phyloP scores from a whole-genome alignment of 2,888 invertebrate species.

The Cabera pusaria region DNA sequence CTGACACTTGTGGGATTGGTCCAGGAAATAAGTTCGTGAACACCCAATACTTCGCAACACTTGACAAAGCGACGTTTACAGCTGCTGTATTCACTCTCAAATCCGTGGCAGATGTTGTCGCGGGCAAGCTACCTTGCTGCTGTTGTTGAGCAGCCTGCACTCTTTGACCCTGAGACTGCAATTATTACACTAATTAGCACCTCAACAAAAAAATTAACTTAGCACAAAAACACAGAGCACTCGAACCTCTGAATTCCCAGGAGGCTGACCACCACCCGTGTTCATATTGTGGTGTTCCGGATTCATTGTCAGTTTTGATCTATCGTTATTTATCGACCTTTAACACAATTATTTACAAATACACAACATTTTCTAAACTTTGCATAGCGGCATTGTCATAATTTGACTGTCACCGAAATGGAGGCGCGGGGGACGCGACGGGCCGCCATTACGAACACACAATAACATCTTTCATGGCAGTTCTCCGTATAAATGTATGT shows the following conservation, averaged over 20 bases:
- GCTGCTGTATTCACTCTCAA: constrained; percentile 85
- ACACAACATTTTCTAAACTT: constrained; percentile 72
- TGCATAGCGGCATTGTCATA: constrained; percentile 79
- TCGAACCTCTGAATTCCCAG: constrained; percentile 81
- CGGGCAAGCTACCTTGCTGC: constrained; percentile 66
- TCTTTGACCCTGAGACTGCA: constrained; percentile 69
- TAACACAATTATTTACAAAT: constrained; percentile 62
- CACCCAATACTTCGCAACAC: constrained; percentile 93
- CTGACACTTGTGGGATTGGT: constrained; percentile 89
- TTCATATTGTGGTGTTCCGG: constrained; percentile 81
- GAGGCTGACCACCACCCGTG: constrained; percentile 83
- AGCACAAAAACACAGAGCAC: constrained; percentile 45
- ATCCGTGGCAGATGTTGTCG: constrained; percentile 84
- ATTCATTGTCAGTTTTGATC: constrained; percentile 72
- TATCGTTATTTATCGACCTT: constrained; percentile 44
- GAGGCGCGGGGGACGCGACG: constrained; percentile 87
- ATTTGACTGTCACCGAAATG: constrained; percentile 85
- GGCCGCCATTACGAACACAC: constrained; percentile 85
- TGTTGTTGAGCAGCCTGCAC: constrained; percentile 65
- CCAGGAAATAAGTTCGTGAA: constrained; percentile 91
- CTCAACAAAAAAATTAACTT: constrained; percentile 38
- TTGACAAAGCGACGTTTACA: constrained; percentile 88
- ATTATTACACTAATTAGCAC: constrained; percentile 49
- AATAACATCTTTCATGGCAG: constrained; percentile 69
- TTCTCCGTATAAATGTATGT: constrained; percentile 12